Conservation (phyloP, 2,888 invertebrate genomes). For the Fragum fragum region DNA sequence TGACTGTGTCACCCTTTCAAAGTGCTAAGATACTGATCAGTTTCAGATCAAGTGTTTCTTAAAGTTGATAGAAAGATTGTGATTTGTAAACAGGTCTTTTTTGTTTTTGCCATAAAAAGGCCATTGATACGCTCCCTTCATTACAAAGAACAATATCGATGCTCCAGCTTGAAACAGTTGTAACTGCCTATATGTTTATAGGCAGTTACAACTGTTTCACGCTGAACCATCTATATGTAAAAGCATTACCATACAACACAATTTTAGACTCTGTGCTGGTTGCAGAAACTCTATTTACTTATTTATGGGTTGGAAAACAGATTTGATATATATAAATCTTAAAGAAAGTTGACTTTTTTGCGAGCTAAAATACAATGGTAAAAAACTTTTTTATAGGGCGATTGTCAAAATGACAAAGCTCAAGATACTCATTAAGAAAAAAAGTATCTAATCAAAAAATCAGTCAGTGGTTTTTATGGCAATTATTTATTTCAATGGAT, state of each 20-base stretch:
- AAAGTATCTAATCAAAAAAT: background rate
- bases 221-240: no score
- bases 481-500: slow-evolving; percentile 14
- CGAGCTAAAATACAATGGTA: no score
- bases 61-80: slow-evolving; percentile 54
- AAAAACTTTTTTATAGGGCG: no score
- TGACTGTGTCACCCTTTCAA: slow-evolving; percentile 58
- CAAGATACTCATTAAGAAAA: background rate
- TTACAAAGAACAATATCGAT: background rate
- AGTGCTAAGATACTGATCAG: slow-evolving; percentile 60
- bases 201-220: no score
- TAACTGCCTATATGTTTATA: no score
- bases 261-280: no score
- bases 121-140: background rate
- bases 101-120: slow-evolving; percentile 33
- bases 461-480: background rate
- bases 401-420: background rate
- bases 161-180: no score
- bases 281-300: no score
- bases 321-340: no score
- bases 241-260: no score
- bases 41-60: slow-evolving; percentile 48
- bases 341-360: no score
- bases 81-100: slow-evolving; percentile 60
- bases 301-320: no score